Base-by-base conservation (phyloP, 1,140 invertebrate genomes). In the Macrostomum lignano region DNA sequence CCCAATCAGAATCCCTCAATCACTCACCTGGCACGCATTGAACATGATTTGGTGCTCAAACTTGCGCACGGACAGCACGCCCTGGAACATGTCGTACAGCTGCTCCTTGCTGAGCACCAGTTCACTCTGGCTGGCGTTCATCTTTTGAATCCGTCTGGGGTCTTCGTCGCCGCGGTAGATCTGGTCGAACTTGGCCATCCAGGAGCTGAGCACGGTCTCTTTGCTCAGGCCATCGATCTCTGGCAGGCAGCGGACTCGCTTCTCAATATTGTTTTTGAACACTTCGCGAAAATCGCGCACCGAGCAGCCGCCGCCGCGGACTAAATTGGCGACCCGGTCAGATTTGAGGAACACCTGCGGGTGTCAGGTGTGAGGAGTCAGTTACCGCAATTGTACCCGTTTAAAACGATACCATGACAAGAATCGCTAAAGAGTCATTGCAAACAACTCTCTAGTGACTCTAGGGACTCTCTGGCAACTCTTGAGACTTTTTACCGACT, bases 61-160 rank as follows among this genome's bases (percentile, higher is more conserved):
- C 60, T 98, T 98, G 65, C 96, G 96, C 7, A 98, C 75, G 25
- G 73, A 72, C 37, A 98, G 62, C 42, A 96, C 91, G 59, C 93
- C 84, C 55, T 96, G 91, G 61, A 96, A 98, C 78, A 96, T 91
- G 60, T 96, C 88, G 61, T 91, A 98, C 0, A 96, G 67, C 58
- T 91, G 82, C 50, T 93, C 82, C 44, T 60, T 60, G 35, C 47
- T 60, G 2, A 60, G 45, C 38, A 58, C 57, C 14, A 57, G 42
- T 38, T 58, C 55, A 9, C 52, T 50, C 17, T 55, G 47, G 36
- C 52, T 47, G 26, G 49, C 46, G 9, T 51, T 44, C 33, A 49
- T 43, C 22, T 52, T 38, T 40, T 59, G 55, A 49, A 47, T 31
- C 51, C 50, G 31, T 56, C 52, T 32, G 48, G 52, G 40, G 55